A percentile compares a stretch with the other conserved stretches of the same genome.
These are phyloP conservation scores for Aramus guarauna DNA, from an alignment of 2,113 vertebrate genomes.

Conservation along the genomic window DNA sequence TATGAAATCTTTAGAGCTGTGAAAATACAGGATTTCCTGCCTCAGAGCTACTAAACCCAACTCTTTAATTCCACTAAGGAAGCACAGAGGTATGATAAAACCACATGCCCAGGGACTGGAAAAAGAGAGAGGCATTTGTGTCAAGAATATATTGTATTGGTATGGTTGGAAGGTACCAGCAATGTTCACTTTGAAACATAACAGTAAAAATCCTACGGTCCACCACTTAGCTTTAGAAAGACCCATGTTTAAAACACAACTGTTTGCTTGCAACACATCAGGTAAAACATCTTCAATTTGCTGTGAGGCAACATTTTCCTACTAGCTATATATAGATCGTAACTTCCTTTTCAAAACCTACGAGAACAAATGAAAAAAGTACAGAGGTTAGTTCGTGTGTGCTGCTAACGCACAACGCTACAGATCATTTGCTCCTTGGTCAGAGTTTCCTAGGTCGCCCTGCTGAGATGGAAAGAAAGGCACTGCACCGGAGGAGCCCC, in stretches of 20 bases:
- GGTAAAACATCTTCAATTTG: background rate
- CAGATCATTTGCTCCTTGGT: background rate
- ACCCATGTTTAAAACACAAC: background rate
- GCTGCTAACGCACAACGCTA: background rate
- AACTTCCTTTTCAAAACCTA: slow-evolving; percentile 9
- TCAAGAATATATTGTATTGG: background rate
- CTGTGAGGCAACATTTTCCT: background rate
- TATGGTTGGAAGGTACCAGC: background rate
- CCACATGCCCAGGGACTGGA: background rate
- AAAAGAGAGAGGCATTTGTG: background rate
- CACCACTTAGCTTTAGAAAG: background rate
- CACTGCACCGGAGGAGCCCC: background rate
- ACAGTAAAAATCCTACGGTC: background rate
- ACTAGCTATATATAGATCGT: background rate
- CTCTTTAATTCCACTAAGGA: background rate
- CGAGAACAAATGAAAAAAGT: background rate
- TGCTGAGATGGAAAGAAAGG: background rate
- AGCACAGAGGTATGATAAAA: background rate
- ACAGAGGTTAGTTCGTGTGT: background rate
- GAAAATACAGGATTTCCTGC: slow-evolving; percentile 44
- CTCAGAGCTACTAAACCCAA: background rate
- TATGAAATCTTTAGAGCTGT: background rate
- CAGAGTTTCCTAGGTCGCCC: background rate
- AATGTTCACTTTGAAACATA: background rate
- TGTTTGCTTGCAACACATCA: background rate